Percentiles rank a stretch among this genome's conserved stretches.
These are phyloP conservation scores for Pachyramphus minor DNA, from an alignment of 2,113 vertebrate species.

Conservation along the genomic window DNA sequence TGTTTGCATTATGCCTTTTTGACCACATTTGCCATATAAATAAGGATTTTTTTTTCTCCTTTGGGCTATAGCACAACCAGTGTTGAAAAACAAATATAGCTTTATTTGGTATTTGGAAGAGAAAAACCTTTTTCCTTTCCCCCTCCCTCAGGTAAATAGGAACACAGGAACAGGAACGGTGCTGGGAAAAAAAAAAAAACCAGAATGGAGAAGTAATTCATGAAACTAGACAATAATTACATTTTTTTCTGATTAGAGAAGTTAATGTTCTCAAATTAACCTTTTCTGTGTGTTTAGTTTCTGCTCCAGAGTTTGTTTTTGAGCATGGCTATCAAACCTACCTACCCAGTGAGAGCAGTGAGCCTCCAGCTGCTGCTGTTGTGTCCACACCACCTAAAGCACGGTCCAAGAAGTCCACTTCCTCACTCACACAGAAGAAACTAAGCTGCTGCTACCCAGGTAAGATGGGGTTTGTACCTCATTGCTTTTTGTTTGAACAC, in stretches of 20 bases:
- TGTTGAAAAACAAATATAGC: neutral
- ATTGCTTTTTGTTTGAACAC: neutral
- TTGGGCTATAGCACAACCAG: neutral
- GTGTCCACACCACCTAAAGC: constrained; percentile 78
- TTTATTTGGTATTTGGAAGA: neutral
- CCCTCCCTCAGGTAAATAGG: neutral
- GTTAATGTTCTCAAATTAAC: neutral
- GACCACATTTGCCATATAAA: neutral
- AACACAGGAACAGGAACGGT: neutral
- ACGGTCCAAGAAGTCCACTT: constrained; percentile 79
- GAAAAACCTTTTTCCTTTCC: neutral
- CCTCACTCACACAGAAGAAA: constrained; percentile 81
- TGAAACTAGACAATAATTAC: neutral
- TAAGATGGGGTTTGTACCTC: neutral
- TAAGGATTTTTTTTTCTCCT: neutral
- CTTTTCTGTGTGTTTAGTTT: constrained; percentile 68
- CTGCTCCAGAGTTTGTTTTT: constrained; percentile 86
- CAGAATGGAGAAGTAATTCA: neutral
- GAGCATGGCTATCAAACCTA: constrained; percentile 90
- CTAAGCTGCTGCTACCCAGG: constrained; percentile 91
- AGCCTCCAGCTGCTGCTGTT: constrained; percentile 70
- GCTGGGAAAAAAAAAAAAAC: neutral
- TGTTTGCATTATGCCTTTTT: neutral
- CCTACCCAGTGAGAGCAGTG: constrained; percentile 80
- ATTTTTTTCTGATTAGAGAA: neutral